Conservation (phyloP, 2,888 invertebrate genomes). For the Octonoba sinensis region DNA sequence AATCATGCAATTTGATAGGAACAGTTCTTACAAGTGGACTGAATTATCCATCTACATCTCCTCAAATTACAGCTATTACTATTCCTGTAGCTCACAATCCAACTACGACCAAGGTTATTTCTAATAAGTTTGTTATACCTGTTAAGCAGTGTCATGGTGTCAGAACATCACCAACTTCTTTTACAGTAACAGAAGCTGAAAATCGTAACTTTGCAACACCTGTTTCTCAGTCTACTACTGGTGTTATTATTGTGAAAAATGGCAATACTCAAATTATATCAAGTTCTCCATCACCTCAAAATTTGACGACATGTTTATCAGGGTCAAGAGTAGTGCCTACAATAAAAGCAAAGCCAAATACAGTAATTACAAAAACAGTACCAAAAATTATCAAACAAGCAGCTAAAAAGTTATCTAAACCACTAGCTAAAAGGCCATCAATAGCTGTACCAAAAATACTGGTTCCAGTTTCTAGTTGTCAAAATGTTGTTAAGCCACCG, state of each 20-base stretch:
- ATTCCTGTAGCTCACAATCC: slow-evolving; percentile 40
- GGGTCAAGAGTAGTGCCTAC: slow-evolving; percentile 15
- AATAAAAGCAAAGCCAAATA: slow-evolving; percentile 11
- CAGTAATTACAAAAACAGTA: slow-evolving; percentile 38
- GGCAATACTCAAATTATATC: slow-evolving; percentile 49
- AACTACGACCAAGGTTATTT: slow-evolving; percentile 33
- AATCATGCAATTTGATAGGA: slow-evolving; percentile 33
- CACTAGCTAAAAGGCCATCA: slow-evolving; percentile 23
- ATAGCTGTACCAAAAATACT: too few species aligned
- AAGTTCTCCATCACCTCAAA: slow-evolving; percentile 12
- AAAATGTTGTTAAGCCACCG: too few species aligned
- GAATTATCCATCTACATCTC: slow-evolving; percentile 29
- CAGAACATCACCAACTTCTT: slow-evolving; percentile 15
- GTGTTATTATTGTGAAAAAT: slow-evolving; percentile 57
- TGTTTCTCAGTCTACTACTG: slow-evolving; percentile 17
- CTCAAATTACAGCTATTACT: slow-evolving; percentile 48
- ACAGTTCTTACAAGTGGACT: slow-evolving; percentile 13
- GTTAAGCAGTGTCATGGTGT: slow-evolving; percentile 36
- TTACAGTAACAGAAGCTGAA: slow-evolving; percentile 23
- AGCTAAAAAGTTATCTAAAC: slow-evolving; percentile 32
- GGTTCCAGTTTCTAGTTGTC: too few species aligned
- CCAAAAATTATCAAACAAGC: slow-evolving; percentile 50
- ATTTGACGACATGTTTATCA: slow-evolving; percentile 1
- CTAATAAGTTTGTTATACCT: slow-evolving; percentile 58
- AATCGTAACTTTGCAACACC: slow-evolving; percentile 9